Evolutionary conservation across 2,797 vertebrate genomes (phyloP), one percentile per base, ranked within the genome.

Genomic region (Nannoperca australis): DNA sequence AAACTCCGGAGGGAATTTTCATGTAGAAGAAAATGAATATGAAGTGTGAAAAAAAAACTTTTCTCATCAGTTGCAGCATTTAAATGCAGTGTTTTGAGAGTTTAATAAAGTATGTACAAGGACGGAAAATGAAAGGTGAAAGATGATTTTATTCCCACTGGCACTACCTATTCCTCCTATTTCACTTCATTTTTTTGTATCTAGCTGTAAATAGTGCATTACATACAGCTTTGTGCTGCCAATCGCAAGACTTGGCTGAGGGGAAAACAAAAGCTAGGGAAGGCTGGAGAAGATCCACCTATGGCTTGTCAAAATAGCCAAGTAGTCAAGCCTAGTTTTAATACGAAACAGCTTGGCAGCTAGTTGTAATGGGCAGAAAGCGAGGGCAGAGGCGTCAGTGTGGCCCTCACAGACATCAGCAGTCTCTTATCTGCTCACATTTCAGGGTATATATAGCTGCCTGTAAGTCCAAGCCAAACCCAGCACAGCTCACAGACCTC

Each of bases 371-470:
- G 50, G 70, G 55, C 70, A 76, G 62, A 82, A 22, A 56, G 72
- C 63, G 65, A 73, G 65, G 73, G 68, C 54, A 73, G 55, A 84
- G 90, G 91, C 82, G 77, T 93, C 86, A 83, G 82, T 79, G 75
- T 84, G 89, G 81, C 87, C 87, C 63, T 89, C 82, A 80, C 70
- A 79, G 85, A 76, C 81, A 77, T 89, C 84, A 81, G 78, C 79
- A 69, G 73, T 80, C 80, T 91, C 87, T 92, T 93, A 92, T 93
- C 92, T 90, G 82, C 93, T 94, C 88, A 94, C 88, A 94, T 95
- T 93, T 94, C 94, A 92, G 88, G 69, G 85, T 95, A 94, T 92
- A 95, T 94, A 93, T 95, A 95, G 93, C 85, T 54, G 69, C 72
- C 74, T 87, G 84, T 83, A 70, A 87, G 76, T 80, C 78, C 73